Evolutionary conservation across 2,888 invertebrate species (phyloP).

Genomic region (Brassicogethes aeneus): DNA sequence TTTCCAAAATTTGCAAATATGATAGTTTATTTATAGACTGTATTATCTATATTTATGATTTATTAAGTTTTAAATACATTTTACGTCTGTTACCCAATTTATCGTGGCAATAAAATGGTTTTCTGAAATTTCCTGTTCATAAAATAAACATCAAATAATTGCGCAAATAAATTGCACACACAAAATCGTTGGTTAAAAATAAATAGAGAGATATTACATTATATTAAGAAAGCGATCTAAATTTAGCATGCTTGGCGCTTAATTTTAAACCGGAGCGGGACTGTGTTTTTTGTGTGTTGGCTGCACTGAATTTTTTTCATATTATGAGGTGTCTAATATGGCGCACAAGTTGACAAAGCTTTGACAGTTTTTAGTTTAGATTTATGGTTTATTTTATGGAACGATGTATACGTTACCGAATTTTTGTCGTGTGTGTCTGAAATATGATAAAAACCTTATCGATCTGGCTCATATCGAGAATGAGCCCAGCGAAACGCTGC

Average conservation of each 20-base stretch:
- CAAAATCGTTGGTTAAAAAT: conserved; percentile 1
- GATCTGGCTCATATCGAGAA: conserved; percentile 35
- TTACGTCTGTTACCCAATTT: no score
- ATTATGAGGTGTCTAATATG: conserved; percentile 29
- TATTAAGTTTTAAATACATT: no score
- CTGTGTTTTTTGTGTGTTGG: conserved; percentile 3
- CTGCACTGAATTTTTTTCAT: conserved; percentile 19
- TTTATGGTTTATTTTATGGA: conserved; percentile 20
- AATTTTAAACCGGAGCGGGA: conserved; percentile 21
- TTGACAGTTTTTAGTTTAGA: conserved; percentile 24
- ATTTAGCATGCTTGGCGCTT: conserved; percentile 15
- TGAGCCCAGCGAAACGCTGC: conserved; percentile 31
- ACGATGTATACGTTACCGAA: conserved; percentile 35
- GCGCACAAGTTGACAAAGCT: conserved; percentile 32
- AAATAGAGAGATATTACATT: no score
- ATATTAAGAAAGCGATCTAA: no score
- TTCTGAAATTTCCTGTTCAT: no score
- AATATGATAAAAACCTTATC: conserved; percentile 33
- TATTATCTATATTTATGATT: no score
- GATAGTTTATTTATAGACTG: no score
- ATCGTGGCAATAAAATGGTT: no score
- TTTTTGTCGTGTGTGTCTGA: conserved; percentile 38
- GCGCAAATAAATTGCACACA: no score
- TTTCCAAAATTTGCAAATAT: no score
- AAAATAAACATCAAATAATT: no score